These are phyloP conservation scores for Hirundichthys speculiger DNA, from an alignment of 2,113 vertebrate genomes.

Conservation along the genomic window DNA sequence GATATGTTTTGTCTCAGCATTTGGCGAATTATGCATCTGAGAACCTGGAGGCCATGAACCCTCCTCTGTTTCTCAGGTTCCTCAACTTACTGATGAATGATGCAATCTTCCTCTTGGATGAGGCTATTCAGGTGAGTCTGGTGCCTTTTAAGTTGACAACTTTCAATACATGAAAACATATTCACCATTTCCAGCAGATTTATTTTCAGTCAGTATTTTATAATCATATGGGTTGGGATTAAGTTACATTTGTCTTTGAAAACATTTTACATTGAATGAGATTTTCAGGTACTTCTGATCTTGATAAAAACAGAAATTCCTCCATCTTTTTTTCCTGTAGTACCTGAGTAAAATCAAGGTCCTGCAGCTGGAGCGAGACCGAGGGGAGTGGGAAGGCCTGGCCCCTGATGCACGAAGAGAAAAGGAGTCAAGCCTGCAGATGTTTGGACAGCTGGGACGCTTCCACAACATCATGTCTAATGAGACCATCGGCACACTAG, in stretches of 20 bases:
- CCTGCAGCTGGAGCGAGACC: conserved; percentile 94
- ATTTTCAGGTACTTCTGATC: not conserved
- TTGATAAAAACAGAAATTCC: not conserved
- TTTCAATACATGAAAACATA: not conserved
- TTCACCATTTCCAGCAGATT: not conserved
- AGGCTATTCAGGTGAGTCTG: conserved; percentile 93
- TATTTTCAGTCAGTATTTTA: not conserved
- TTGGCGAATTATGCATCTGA: conserved; percentile 93
- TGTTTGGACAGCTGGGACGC: conserved; percentile 96
- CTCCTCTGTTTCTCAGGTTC: conserved; percentile 95
- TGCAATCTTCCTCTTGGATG: conserved; percentile 96
- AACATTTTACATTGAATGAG: too few species aligned
- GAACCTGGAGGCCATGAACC: conserved; percentile 97
- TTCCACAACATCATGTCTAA: conserved; percentile 99
- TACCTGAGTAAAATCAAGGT: conserved; percentile 99
- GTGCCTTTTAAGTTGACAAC: not conserved
- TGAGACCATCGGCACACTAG: conserved; percentile 96
- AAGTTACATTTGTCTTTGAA: not conserved
- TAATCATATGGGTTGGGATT: not conserved
- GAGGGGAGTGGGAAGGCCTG: conserved; percentile 92
- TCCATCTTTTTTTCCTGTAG: conserved; percentile 64
- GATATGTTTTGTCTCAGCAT: conserved; percentile 73
- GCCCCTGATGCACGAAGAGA: conserved; percentile 89
- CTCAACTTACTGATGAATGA: conserved; percentile 98
- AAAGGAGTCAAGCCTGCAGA: conserved; percentile 95